These are phyloP conservation scores for Pocillopora verrucosa DNA, from an alignment of 64 coral and sea anemone genomes.

Conservation along the genomic window DNA sequence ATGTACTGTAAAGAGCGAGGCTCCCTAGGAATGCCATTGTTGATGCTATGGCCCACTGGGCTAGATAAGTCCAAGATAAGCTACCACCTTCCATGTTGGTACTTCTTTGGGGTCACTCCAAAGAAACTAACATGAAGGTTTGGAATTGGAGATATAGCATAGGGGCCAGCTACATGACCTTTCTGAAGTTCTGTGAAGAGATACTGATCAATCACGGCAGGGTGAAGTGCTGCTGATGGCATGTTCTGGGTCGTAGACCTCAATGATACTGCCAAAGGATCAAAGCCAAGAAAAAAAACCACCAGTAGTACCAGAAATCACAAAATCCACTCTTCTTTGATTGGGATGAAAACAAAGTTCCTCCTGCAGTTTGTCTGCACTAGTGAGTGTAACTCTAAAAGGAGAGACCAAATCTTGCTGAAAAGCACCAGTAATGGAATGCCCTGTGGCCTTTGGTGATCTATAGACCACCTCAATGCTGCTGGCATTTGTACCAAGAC, in stretches of 20 bases:
- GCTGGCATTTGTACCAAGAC: too few relatives aligned
- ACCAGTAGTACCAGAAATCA: neutral
- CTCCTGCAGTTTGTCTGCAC: neutral
- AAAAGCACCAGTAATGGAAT: neutral
- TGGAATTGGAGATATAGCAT: neutral
- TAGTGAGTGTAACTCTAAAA: neutral
- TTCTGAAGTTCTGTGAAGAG: neutral
- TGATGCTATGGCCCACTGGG: constrained; percentile 37
- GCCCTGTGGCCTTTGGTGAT: too few relatives aligned
- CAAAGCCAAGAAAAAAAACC: constrained; percentile 18
- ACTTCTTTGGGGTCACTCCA: constrained; percentile 17
- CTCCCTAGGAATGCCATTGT: constrained; percentile 35
- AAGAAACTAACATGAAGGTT: constrained; percentile 48
- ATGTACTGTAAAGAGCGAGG: constrained; percentile 25
- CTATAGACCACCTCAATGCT: neutral
- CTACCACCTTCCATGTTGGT: constrained; percentile 44
- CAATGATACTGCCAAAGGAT: neutral
- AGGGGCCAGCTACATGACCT: constrained; percentile 26
- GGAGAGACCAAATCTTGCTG: constrained; percentile 9
- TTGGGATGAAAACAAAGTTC: neutral
- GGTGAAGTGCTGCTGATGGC: constrained; percentile 2
- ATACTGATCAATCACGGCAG: constrained; percentile 33
- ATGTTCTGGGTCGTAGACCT: constrained; percentile 12
- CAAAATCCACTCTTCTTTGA: neutral
- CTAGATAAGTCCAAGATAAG: constrained; percentile 51